Conservation (phyloP, 2,113 vertebrate species). For the Seriola dumerili region DNA sequence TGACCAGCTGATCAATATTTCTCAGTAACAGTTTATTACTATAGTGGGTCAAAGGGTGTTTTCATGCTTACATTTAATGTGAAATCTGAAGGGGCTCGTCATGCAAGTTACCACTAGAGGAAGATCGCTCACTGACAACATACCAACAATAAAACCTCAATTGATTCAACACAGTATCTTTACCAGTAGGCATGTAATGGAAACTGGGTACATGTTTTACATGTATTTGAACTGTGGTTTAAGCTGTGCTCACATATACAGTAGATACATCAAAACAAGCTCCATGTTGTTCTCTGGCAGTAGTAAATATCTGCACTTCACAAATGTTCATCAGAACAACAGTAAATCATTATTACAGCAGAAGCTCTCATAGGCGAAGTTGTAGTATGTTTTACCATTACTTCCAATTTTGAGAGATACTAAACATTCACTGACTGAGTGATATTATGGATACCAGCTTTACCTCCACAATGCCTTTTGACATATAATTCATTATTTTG, state of each 20-base stretch:
- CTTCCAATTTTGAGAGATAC: not conserved
- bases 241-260: not conserved
- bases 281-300: not conserved
- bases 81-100: not conserved
- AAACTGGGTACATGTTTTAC: too few species aligned
- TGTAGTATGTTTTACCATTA: not conserved
- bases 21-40: not conserved
- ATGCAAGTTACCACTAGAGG: not conserved
- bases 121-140: not conserved
- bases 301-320: not conserved
- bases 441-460: slow-evolving; percentile 64
- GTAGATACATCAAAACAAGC: not conserved
- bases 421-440: not conserved
- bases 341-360: not conserved
- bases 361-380: not conserved
- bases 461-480: slow-evolving; percentile 42
- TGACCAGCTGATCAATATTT: not conserved
- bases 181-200: not conserved
- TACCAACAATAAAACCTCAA: not conserved
- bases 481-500: slow-evolving; percentile 12
- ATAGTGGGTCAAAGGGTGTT: not conserved
- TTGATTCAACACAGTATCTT: not conserved
- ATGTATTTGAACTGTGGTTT: not conserved
- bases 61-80: not conserved
- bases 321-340: not conserved